Conservation (phyloP, 2,113 vertebrate species). For the Lota lota region DNA sequence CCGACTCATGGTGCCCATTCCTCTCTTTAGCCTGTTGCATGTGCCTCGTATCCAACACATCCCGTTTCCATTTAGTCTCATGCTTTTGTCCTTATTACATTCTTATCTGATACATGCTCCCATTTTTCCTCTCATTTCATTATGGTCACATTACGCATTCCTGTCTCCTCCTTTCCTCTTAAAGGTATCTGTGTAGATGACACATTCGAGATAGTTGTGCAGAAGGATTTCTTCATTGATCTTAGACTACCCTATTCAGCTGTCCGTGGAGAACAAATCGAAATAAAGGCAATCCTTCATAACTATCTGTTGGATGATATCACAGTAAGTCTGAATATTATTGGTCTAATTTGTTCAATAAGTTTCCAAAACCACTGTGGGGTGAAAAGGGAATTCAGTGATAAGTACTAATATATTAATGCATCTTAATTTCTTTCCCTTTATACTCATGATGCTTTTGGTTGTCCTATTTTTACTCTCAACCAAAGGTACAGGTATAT, state of each 20-base stretch:
- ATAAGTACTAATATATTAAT: background rate
- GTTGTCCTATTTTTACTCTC: background rate
- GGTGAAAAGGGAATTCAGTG: background rate
- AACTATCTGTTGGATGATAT: conserved; percentile 31
- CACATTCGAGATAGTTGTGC: conserved; percentile 78
- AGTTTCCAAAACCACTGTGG: background rate
- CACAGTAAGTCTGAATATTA: conserved; percentile 53
- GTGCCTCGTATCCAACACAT: too few species aligned
- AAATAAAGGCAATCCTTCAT: conserved; percentile 72
- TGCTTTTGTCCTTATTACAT: too few species aligned
- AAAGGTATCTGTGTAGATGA: conserved; percentile 85
- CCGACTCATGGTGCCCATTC: conserved; percentile 49
- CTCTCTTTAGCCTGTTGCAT: too few species aligned
- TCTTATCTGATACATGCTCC: too few species aligned
- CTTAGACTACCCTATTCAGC: conserved; percentile 71
- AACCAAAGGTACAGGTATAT: conserved; percentile 78
- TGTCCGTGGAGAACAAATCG: conserved; percentile 70
- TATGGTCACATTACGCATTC: background rate
- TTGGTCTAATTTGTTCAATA: background rate
- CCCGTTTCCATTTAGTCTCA: too few species aligned
- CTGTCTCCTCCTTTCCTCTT: conserved; percentile 6
- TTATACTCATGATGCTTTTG: too few species aligned
- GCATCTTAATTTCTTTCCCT: too few species aligned
- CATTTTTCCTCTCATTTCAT: too few species aligned
- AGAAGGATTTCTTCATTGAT: conserved; percentile 83